Conservation (phyloP, 1,140 invertebrate species). For the Limonius californicus region DNA sequence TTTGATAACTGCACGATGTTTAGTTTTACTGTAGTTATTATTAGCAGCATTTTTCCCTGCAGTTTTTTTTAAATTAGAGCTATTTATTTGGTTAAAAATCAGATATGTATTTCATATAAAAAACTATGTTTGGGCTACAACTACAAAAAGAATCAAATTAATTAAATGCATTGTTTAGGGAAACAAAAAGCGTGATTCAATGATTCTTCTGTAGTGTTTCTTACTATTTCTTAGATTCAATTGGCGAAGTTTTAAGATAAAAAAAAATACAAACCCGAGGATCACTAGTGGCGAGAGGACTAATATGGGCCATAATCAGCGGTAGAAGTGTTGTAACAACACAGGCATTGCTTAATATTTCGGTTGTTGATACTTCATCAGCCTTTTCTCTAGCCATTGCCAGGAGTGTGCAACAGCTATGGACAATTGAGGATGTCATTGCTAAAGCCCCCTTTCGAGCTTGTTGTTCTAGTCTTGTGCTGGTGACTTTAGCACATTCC, state of each 20-base stretch:
- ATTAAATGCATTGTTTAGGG: too few species aligned
- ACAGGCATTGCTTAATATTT: conserved; percentile 54
- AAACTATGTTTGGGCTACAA: too few species aligned
- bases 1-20: too few species aligned
- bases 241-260: conserved; percentile 10
- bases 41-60: too few species aligned
- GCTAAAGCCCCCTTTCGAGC: conserved; percentile 68
- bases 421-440: conserved; percentile 69
- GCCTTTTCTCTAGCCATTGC: conserved; percentile 64
- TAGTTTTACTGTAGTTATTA: too few species aligned
- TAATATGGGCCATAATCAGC: conserved; percentile 74
- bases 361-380: conserved; percentile 51
- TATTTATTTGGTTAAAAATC: too few species aligned
- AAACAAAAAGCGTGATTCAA: too few species aligned
- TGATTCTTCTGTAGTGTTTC: too few species aligned
- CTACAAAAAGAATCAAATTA: too few species aligned
- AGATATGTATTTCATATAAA: too few species aligned
- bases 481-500: conserved; percentile 61
- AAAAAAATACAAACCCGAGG: conserved; percentile 59
- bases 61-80: too few species aligned
- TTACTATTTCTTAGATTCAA: background rate
- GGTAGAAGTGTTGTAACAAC: conserved; percentile 73
- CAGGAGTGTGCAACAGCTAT: conserved; percentile 68
- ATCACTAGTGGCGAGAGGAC: conserved; percentile 75
- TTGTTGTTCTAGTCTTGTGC: conserved; percentile 66